Base-by-base conservation (phyloP, 2,888 invertebrate species). In the Drosophila pseudotakahashii region DNA sequence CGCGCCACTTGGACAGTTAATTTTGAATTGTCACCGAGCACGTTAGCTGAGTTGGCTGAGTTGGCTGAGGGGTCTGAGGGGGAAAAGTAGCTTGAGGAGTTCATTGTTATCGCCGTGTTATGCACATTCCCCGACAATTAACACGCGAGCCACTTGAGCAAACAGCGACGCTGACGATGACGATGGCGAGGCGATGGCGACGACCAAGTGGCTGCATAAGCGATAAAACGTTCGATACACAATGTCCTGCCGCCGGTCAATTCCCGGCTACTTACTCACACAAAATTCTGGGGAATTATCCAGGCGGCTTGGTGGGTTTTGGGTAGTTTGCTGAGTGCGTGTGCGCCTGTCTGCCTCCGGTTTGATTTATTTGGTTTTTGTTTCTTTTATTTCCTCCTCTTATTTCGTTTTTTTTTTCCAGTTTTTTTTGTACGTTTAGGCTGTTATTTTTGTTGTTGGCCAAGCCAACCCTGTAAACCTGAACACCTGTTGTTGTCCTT, bases 61-160 rank as follows among this genome's bases (percentile, higher is more conserved):
- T 0, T 9, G 3, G 3, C 4, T 4, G 41, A 39, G 16, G 9
- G 4, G 39, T 1, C 5, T 19, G 62, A 19, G 44, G 48, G 16
- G 16, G 58, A 41, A 14, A 37, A 36, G n/a, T 34, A 14, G 34
- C 42, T 16, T 30, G 6, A 16, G 30, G 44, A 39, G 13, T 62
- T 69, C 79, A 70, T 73, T 83, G 79, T 77, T 77, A 76, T 77
- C 76, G 76, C 77, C 81, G 76, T 85, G 86, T 73, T 77, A 71
- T 70, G 72, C 80, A 86, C 88, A 89, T 84, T 84, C 88, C 86
- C 37, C 78, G 89, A 85, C 89, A 85, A 89, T 85, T 85, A 85
- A 88, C 85, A 85, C 85, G 85, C 85, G 77, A 85, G 74, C 77
- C 89, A 85, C 87, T 89, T 89, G 74, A 88, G 70, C 81, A 76